Evolutionary conservation across 1,140 invertebrate genomes (phyloP).

Genomic region (Monochamus saltuarius): DNA sequence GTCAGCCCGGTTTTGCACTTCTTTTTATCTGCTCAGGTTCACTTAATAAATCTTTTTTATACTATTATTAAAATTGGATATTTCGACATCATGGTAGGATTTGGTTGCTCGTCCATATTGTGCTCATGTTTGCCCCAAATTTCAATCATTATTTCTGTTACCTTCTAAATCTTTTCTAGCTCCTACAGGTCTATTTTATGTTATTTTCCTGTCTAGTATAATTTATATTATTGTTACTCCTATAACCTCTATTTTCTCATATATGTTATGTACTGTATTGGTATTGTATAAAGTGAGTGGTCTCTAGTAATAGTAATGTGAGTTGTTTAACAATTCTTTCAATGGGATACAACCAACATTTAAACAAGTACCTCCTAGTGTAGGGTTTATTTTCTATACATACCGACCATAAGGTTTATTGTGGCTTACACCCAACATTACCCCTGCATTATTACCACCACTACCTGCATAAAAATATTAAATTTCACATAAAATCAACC

Average conservation of each 20-base stretch:
- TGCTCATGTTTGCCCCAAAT: neutral
- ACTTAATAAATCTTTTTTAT: neutral
- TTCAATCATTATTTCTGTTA: neutral
- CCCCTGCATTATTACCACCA: too few species aligned
- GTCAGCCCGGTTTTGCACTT: neutral
- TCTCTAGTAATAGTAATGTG: conserved; percentile 97
- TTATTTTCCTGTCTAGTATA: neutral
- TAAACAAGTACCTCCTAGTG: conserved; percentile 95
- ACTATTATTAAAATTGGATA: neutral
- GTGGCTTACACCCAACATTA: too few species aligned
- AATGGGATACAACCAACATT: conserved; percentile 95
- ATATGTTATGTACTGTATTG: too few species aligned
- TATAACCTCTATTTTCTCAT: neutral
- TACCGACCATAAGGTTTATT: too few species aligned
- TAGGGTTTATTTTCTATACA: conserved; percentile 95
- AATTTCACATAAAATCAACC: too few species aligned
- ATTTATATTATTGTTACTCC: neutral
- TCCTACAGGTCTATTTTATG: neutral
- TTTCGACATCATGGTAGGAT: neutral
- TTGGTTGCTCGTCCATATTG: neutral
- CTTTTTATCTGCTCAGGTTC: neutral
- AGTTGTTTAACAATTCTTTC: conserved; percentile 95
- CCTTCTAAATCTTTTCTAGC: neutral
- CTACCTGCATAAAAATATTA: too few species aligned
- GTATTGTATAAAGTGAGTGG: too few species aligned